A percentile compares a stretch with the other conserved stretches of the same genome.
Evolutionary conservation across 2,113 vertebrate species (phyloP).

Genomic region (Chelonoidis abingdonii): DNA sequence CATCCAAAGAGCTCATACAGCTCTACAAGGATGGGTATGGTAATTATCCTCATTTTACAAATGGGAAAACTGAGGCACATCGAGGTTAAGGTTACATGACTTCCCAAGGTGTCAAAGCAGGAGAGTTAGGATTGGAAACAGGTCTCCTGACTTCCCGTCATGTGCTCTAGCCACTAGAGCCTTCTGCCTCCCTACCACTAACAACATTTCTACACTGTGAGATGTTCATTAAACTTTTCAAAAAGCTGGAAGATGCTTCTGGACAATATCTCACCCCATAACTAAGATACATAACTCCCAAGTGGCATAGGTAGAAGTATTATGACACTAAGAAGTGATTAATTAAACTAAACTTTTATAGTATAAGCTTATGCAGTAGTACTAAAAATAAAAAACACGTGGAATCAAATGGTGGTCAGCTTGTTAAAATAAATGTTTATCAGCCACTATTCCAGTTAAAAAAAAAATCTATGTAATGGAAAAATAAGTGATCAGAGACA

Average conservation of each 20-base stretch:
- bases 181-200: background rate
- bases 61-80: background rate
- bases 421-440: background rate
- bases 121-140: background rate
- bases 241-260: background rate
- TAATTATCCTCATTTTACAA: background rate
- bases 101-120: background rate
- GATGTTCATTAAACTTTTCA: background rate
- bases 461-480: background rate
- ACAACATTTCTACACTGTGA: rapidly evolving
- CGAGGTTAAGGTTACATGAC: rapidly evolving
- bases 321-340: background rate
- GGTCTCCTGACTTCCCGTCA: rapidly evolving
- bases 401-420: background rate
- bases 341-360: background rate
- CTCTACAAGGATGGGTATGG: rapidly evolving
- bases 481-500: background rate
- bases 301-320: background rate
- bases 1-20: background rate
- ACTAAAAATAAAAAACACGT: background rate
- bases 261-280: background rate
- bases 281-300: rapidly evolving
- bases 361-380: background rate
- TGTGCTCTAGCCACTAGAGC: rapidly evolving
- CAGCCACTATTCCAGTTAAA: slow-evolving; percentile 35